A percentile compares a stretch with the other conserved stretches of the same genome.
Conservation (phyloP, 1,140 invertebrate genomes). For the Cydia amplana region DNA sequence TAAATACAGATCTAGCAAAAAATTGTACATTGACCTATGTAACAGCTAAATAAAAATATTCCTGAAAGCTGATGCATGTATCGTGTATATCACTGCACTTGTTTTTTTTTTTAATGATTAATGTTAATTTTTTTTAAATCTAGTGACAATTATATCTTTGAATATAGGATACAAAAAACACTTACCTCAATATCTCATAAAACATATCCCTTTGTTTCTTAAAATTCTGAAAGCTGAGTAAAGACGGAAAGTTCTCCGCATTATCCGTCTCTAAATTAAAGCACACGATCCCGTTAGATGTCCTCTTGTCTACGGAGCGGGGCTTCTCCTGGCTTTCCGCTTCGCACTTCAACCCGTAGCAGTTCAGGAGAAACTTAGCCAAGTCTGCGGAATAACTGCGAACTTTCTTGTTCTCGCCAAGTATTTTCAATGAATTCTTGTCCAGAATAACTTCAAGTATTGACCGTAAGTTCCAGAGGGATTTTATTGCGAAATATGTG, state of each 20-base stretch:
- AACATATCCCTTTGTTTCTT: conserved; percentile 91
- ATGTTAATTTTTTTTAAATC: too few relatives aligned
- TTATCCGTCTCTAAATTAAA: conserved; percentile 88
- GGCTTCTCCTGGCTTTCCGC: conserved; percentile 51
- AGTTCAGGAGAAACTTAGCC: conserved; percentile 68
- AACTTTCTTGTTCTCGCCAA: conserved; percentile 71
- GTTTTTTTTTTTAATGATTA: too few relatives aligned
- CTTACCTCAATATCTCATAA: conserved; percentile 85
- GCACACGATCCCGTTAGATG: conserved; percentile 66
- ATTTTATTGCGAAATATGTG: conserved; percentile 72
- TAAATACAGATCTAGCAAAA: too few relatives aligned
- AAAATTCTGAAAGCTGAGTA: conserved; percentile 87
- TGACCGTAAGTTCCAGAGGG: conserved; percentile 61
- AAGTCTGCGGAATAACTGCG: conserved; percentile 64
- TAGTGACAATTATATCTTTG: too few relatives aligned
- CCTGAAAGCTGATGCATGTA: too few relatives aligned
- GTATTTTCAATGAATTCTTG: conserved; percentile 65
- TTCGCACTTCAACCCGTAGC: conserved; percentile 65
- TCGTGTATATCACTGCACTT: too few relatives aligned
- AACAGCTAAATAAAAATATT: too few relatives aligned
- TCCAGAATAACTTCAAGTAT: conserved; percentile 70
- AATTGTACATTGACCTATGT: too few relatives aligned
- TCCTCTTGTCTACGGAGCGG: conserved; percentile 40
- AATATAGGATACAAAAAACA: background rate
- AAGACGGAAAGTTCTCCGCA: conserved; percentile 87